These are phyloP conservation scores for Pollimyrus isidori DNA, from an alignment of 2,113 vertebrate genomes.

Conservation along the genomic window DNA sequence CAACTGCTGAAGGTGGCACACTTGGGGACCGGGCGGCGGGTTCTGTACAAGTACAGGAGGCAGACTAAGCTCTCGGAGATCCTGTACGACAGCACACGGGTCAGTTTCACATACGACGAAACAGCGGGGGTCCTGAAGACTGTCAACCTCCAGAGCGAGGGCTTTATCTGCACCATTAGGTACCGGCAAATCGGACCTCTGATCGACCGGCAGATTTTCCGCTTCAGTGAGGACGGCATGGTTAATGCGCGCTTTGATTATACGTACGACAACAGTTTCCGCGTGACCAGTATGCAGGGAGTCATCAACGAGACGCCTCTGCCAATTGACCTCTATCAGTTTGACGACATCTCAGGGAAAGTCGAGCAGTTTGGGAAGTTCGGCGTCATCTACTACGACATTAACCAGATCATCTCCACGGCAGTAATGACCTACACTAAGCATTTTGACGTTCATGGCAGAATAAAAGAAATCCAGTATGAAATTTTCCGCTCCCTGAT, in stretches of 20 bases:
- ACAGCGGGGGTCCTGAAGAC: conserved; percentile 91
- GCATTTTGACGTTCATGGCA: conserved; percentile 88
- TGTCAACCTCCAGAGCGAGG: conserved; percentile 92
- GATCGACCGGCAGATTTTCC: conserved; percentile 95
- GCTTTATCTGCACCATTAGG: conserved; percentile 95
- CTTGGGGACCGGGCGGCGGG: conserved; percentile 83
- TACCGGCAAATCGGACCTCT: conserved; percentile 91
- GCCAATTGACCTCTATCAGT: conserved; percentile 96
- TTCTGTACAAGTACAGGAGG: conserved; percentile 86
- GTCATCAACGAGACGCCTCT: conserved; percentile 95
- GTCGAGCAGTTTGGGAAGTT: conserved; percentile 98
- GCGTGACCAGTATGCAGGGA: conserved; percentile 93
- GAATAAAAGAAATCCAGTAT: conserved; percentile 95
- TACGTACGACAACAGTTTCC: conserved; percentile 92
- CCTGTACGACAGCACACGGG: conserved; percentile 88
- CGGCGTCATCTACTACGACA: conserved; percentile 96
- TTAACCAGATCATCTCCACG: conserved; percentile 97
- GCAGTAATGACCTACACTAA: conserved; percentile 98
- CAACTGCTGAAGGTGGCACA: conserved; percentile 82
- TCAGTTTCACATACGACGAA: conserved; percentile 96
- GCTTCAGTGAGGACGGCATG: conserved; percentile 96
- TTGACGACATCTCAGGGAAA: conserved; percentile 97
- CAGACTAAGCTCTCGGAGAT: conserved; percentile 90
- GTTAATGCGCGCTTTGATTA: conserved; percentile 97
- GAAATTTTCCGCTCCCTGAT: conserved; percentile 93